Evolutionary conservation across 1,140 invertebrate genomes (phyloP).

Genomic region (Arctopsyche grandis): DNA sequence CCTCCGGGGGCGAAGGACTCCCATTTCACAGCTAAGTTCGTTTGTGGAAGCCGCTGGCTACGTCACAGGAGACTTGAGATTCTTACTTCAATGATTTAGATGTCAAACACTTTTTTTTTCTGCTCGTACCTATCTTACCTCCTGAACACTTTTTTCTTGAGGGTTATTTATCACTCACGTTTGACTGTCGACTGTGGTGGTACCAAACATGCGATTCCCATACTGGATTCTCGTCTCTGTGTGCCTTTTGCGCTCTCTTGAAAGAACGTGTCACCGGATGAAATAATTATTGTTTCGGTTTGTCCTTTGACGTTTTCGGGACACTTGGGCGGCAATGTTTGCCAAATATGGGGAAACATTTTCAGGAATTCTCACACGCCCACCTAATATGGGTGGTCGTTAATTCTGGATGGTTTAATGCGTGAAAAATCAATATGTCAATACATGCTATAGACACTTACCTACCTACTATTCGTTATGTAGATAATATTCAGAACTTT

Average conservation of each 20-base stretch:
- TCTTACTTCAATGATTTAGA: slow-evolving; percentile 49
- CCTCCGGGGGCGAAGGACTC: slow-evolving; percentile 34
- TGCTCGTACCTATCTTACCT: not conserved
- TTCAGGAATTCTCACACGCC: slow-evolving; percentile 46
- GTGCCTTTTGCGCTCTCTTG: slow-evolving; percentile 13
- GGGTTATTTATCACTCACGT: slow-evolving; percentile 50
- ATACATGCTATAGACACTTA: not conserved
- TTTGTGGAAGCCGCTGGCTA: slow-evolving; percentile 46
- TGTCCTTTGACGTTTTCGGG: slow-evolving; percentile 46
- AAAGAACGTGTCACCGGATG: slow-evolving; percentile 44
- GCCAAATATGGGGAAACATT: slow-evolving; percentile 26
- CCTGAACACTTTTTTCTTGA: slow-evolving; percentile 39
- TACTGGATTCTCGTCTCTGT: slow-evolving; percentile 20
- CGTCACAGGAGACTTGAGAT: not conserved
- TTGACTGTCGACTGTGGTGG: not conserved
- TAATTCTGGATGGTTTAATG: not conserved
- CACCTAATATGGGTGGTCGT: slow-evolving; percentile 42
- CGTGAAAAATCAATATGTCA: slow-evolving; percentile 7
- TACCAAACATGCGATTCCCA: not conserved
- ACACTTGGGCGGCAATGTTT: slow-evolving; percentile 37
- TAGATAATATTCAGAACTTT: too few species aligned
- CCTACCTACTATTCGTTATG: too few species aligned
- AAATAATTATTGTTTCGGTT: slow-evolving; percentile 50
- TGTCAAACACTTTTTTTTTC: slow-evolving; percentile 52
- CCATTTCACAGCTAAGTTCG: slow-evolving; percentile 51